Evolutionary conservation across 1,140 invertebrate species (phyloP).

Genomic region (Atta cephalotes): DNA sequence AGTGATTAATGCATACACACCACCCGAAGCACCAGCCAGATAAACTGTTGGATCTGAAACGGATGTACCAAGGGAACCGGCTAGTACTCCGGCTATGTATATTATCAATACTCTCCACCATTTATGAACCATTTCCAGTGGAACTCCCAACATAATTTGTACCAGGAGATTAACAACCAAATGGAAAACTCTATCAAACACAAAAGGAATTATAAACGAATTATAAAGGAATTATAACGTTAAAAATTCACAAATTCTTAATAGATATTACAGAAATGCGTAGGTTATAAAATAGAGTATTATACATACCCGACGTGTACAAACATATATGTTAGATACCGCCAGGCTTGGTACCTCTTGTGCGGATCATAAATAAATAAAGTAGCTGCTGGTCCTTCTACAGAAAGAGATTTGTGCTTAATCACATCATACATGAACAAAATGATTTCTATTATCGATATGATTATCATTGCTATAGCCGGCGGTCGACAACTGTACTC

Average conservation of each 20-base stretch:
- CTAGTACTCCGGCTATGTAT: conserved; percentile 93
- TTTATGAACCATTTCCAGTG: conserved; percentile 97
- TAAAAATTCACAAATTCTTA: background rate
- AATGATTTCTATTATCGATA: conserved; percentile 90
- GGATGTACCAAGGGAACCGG: conserved; percentile 96
- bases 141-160: conserved; percentile 96
- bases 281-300: conserved; percentile 1
- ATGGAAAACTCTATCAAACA: conserved; percentile 89
- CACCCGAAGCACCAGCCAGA: conserved; percentile 97
- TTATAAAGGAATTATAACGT: background rate
- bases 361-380: conserved; percentile 96
- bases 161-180: conserved; percentile 96
- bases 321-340: conserved; percentile 98
- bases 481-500: conserved; percentile 95
- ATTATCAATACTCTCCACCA: conserved; percentile 96
- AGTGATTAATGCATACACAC: conserved; percentile 97
- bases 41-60: conserved; percentile 94
- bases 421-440: conserved; percentile 90
- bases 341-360: conserved; percentile 95
- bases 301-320: conserved; percentile 95
- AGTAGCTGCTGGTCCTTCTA: conserved; percentile 90
- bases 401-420: conserved; percentile 78
- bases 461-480: conserved; percentile 94
- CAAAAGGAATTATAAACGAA: background rate
- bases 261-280: background rate